Evolutionary conservation across 2,113 vertebrate genomes (phyloP), one percentile per base, ranked within the genome.

Genomic region (Lipotes vexillifer): DNA sequence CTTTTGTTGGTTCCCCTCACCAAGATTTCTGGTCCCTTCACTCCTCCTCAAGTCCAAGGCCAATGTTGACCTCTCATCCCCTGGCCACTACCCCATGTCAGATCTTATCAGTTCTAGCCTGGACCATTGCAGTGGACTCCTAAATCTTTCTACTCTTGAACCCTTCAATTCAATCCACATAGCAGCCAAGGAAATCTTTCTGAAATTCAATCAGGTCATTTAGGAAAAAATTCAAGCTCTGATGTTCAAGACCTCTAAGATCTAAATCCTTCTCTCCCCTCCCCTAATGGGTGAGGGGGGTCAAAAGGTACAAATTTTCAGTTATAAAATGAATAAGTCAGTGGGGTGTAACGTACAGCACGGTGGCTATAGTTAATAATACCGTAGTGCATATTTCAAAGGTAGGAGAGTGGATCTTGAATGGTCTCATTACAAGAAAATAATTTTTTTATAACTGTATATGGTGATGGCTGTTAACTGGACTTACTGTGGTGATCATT

Each of bases 171-270:
- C 46, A 88, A 72, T 74, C 59, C 81, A 90, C n/a, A 80, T 23
- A 63, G 61, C 44, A 80, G 29, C 46, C 68, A 86, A 95, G 74
- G 78, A 83, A 88, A 78, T 57, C 61, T 94, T 93, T 88, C 49
- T 82, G 59, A 94, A 93, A 88, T 94, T 46, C n/a, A 93, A 23
- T 86, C 52, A 33, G 74, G 31, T 90, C 74, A 83, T 57, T 95
- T 66, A 44, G 13, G 59, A 52, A 81, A 85, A 74, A 74, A 93
- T 82, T 68, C 59, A 80, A 74, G 27, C 63, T 97, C 33, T 88
- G 57, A 38, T 52, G 21, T 36, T 93, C 41, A 69, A 91, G 29
- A 20, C 52, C 57, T 96, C 81, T 82, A 77, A 94, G 77, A 95
- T 94, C 61, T 95, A 72, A 85, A 44, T 80, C 57, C 59, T 84